Percentiles rank a stretch among this genome's conserved stretches.
Evolutionary conservation across 2,888 invertebrate genomes (phyloP).

Genomic region (Agriopis marginaria): DNA sequence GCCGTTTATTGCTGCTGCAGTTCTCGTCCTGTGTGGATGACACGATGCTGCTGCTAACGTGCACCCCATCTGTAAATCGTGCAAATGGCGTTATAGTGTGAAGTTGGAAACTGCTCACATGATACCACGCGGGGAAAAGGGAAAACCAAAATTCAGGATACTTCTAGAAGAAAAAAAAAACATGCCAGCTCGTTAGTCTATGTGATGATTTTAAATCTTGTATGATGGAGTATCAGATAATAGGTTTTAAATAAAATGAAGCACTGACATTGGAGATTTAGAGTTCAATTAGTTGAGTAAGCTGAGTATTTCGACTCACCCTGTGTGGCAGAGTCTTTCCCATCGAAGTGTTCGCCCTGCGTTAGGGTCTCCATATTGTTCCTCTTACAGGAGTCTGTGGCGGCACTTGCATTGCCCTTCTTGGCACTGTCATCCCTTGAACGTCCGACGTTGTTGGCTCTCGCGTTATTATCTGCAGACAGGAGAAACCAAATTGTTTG

Average conservation of each 20-base stretch:
- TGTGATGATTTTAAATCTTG: too few relatives aligned
- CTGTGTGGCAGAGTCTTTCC: slow-evolving; percentile 72
- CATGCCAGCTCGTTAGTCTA: too few relatives aligned
- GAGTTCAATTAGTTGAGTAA: too few relatives aligned
- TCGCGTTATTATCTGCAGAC: slow-evolving; percentile 71
- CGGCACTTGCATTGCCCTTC: slow-evolving; percentile 77
- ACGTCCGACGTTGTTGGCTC: slow-evolving; percentile 71
- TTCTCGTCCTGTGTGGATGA: slow-evolving; percentile 77
- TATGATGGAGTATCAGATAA: too few relatives aligned
- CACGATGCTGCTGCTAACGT: slow-evolving; percentile 74
- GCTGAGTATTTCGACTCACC: slow-evolving; percentile 40
- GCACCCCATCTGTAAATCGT: slow-evolving; percentile 55
- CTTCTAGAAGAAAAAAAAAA: too few relatives aligned
- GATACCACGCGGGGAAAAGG: too few relatives aligned
- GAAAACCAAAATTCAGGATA: too few relatives aligned
- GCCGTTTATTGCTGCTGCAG: slow-evolving; percentile 58
- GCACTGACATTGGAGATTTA: too few relatives aligned
- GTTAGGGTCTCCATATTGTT: slow-evolving; percentile 82
- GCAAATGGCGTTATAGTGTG: neutral
- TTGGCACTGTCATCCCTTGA: slow-evolving; percentile 81
- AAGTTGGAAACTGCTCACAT: too few relatives aligned
- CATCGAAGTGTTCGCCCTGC: slow-evolving; percentile 77
- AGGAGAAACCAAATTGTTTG: neutral
- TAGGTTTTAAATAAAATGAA: too few relatives aligned
- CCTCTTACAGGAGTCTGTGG: slow-evolving; percentile 71